Evolutionary conservation across 2,888 invertebrate species (phyloP).

Genomic region (Perizoma affinitatum): DNA sequence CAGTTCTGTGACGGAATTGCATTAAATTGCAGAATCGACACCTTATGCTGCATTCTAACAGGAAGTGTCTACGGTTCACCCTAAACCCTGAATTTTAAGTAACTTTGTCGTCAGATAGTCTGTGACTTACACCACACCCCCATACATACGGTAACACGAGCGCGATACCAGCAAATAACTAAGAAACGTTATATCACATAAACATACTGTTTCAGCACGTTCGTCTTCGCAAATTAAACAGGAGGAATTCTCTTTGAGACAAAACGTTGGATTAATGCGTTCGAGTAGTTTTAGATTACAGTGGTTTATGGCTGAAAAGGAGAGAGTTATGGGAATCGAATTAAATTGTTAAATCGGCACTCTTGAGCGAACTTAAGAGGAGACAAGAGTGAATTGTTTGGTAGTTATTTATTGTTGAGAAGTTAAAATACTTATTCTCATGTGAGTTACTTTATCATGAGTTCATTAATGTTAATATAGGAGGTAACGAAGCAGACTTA

Average conservation of each 20-base stretch:
- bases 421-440: neutral
- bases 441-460: neutral
- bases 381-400: neutral
- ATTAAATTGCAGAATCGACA: too few relatives aligned
- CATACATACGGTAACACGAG: slow-evolving; percentile 32
- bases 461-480: neutral
- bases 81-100: too few relatives aligned
- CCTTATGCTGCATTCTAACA: too few relatives aligned
- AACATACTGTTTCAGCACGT: slow-evolving; percentile 48
- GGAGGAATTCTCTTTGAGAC: slow-evolving; percentile 44
- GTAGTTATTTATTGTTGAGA: neutral
- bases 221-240: slow-evolving; percentile 54
- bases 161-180: slow-evolving; percentile 47
- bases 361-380: slow-evolving; percentile 11
- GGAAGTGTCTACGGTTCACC: too few relatives aligned
- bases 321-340: slow-evolving; percentile 19
- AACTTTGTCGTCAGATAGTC: too few relatives aligned
- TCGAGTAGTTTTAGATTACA: slow-evolving; percentile 55
- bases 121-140: slow-evolving; percentile 21
- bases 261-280: slow-evolving; percentile 33
- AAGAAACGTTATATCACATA: slow-evolving; percentile 50
- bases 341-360: slow-evolving; percentile 22
- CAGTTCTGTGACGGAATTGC: too few relatives aligned
- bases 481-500: too few relatives aligned
- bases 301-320: slow-evolving; percentile 12